These are phyloP conservation scores for Serrognathus titanus DNA, from an alignment of 2,888 invertebrate species.

Conservation along the genomic window DNA sequence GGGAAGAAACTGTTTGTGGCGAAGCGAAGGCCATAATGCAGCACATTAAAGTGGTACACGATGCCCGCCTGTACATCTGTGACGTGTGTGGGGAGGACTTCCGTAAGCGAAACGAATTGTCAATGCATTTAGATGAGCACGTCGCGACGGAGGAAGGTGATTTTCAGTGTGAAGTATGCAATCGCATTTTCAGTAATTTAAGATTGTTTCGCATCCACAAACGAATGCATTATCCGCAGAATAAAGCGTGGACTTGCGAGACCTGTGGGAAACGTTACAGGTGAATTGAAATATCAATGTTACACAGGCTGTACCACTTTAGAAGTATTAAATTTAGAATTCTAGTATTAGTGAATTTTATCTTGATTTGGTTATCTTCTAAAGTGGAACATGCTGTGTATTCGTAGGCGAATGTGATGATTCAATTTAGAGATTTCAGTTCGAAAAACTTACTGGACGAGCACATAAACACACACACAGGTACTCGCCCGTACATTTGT, in stretches of 20 bases:
- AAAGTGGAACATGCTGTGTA: too few relatives aligned
- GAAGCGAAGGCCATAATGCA: constrained; percentile 59
- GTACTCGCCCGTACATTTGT: constrained; percentile 65
- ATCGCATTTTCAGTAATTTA: constrained; percentile 59
- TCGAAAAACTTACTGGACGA: constrained; percentile 68
- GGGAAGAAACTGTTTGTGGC: constrained; percentile 46
- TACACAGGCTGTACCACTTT: not conserved
- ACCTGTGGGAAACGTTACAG: constrained; percentile 65
- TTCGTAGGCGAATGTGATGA: too few relatives aligned
- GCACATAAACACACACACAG: constrained; percentile 69
- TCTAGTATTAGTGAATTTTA: too few relatives aligned
- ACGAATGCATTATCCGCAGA: constrained; percentile 60
- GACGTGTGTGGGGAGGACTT: constrained; percentile 66
- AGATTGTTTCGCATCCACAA: constrained; percentile 61
- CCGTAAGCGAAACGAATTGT: constrained; percentile 60
- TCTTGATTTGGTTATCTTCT: too few relatives aligned
- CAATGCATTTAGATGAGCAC: constrained; percentile 62
- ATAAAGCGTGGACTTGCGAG: constrained; percentile 62
- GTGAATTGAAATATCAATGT: constrained; percentile 34
- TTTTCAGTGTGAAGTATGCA: constrained; percentile 63
- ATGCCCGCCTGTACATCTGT: constrained; percentile 66
- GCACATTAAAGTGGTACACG: constrained; percentile 62
- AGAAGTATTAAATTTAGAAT: too few relatives aligned
- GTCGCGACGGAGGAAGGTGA: constrained; percentile 61
- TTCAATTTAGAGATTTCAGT: constrained; percentile 37